phyloP scores from a whole-genome alignment of 2,888 invertebrate genomes.

The Apotomis capreana region DNA sequence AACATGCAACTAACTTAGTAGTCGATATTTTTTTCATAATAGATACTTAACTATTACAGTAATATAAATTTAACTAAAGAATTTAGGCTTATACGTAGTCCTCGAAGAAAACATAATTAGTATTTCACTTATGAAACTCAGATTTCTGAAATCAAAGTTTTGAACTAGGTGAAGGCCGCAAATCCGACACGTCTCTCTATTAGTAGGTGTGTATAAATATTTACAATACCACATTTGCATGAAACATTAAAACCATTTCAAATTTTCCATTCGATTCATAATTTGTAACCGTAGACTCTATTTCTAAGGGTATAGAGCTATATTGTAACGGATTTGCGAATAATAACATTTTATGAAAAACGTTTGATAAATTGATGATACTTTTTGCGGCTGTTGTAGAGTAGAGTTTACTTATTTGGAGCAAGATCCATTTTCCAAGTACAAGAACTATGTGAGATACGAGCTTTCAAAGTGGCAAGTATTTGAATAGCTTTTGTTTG shows the following conservation, averaged over 20 bases:
- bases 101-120: no score
- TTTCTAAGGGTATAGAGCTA: conserved; percentile 1
- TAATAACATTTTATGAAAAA: not conserved
- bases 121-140: not conserved
- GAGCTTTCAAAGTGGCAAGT: not conserved
- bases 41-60: no score
- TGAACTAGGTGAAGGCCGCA: conserved; percentile 23
- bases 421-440: not conserved
- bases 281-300: conserved; percentile 1
- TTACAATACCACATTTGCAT: conserved; percentile 2
- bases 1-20: no score
- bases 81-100: no score
- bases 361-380: not conserved
- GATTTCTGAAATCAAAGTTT: not conserved
- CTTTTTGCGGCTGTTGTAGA: not conserved
- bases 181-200: conserved; percentile 12
- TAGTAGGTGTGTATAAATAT: conserved; percentile 15
- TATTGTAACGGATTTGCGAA: conserved; percentile 1
- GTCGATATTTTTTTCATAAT: no score
- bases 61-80: no score
- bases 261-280: conserved; percentile 12
- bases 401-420: not conserved
- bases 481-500: conserved; percentile 14
- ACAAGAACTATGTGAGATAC: not conserved
- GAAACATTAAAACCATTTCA: conserved; percentile 20